Percentiles rank a stretch among this genome's conserved stretches.
Conservation (phyloP, 1,140 invertebrate species). For the Bombus picipes region DNA sequence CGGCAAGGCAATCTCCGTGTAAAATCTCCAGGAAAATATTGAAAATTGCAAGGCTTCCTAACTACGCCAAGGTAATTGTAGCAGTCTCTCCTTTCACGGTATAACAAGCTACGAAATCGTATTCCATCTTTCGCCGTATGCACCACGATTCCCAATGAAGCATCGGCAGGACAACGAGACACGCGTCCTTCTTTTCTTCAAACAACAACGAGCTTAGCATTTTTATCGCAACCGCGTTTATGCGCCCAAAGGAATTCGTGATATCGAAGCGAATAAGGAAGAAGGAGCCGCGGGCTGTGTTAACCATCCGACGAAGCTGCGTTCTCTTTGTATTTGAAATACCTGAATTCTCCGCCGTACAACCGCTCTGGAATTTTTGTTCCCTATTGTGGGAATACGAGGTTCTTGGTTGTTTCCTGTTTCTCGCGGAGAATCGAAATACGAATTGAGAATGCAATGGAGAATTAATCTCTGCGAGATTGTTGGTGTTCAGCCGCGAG, state of each 20-base stretch:
- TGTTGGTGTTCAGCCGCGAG: not conserved
- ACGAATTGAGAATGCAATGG: not conserved
- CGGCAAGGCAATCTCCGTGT: slow-evolving; percentile 17
- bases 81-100: not conserved
- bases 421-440: too few species aligned
- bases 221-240: slow-evolving; percentile 45
- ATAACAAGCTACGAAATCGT: slow-evolving; percentile 24
- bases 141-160: not conserved
- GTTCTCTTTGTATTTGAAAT: not conserved
- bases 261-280: not conserved
- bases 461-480: not conserved
- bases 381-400: not conserved
- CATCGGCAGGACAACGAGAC: slow-evolving; percentile 14
- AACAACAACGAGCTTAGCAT: slow-evolving; percentile 55
- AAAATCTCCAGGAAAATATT: slow-evolving; percentile 25
- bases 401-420: not conserved
- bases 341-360: not conserved
- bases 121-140: not conserved
- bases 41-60: slow-evolving; percentile 18
- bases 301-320: not conserved
- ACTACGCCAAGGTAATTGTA: not conserved
- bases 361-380: not conserved
- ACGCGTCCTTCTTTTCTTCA: slow-evolving; percentile 16
- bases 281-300: not conserved
- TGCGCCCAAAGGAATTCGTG: slow-evolving; percentile 46